Percentiles rank a stretch among this genome's conserved stretches.
phyloP scores from a whole-genome alignment of 2,888 invertebrate genomes.

The Dichetophora obliterata region DNA sequence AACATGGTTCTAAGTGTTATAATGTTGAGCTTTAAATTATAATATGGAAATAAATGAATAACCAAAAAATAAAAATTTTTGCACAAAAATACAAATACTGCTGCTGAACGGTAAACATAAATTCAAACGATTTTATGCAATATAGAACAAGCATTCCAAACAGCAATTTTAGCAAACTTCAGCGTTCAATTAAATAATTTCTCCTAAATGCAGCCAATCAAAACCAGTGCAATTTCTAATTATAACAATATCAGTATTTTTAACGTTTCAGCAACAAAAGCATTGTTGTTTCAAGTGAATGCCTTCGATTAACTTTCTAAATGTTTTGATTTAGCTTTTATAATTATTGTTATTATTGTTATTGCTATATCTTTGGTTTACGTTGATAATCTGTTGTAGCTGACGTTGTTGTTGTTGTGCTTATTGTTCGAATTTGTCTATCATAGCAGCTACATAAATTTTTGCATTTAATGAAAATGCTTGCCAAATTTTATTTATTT shows the following conservation, averaged over 20 bases:
- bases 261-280: background rate
- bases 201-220: background rate
- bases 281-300: background rate
- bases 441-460: too few species aligned
- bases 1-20: too few species aligned
- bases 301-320: constrained; percentile 5
- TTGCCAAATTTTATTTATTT: background rate
- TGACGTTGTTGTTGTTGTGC: background rate
- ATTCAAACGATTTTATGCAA: too few species aligned
- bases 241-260: background rate
- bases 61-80: too few species aligned
- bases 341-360: background rate
- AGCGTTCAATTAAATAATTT: background rate
- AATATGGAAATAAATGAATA: too few species aligned
- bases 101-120: too few species aligned
- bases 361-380: background rate
- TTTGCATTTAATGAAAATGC: too few species aligned
- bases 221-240: too few species aligned
- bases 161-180: too few species aligned
- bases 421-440: background rate
- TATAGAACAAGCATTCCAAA: too few species aligned
- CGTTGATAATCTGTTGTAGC: background rate
- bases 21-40: too few species aligned
- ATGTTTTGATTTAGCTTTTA: constrained; percentile 5
- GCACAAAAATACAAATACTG: too few species aligned